These are phyloP conservation scores for Rhabdornis inornatus DNA, from an alignment of 2,113 vertebrate genomes.

Conservation along the genomic window DNA sequence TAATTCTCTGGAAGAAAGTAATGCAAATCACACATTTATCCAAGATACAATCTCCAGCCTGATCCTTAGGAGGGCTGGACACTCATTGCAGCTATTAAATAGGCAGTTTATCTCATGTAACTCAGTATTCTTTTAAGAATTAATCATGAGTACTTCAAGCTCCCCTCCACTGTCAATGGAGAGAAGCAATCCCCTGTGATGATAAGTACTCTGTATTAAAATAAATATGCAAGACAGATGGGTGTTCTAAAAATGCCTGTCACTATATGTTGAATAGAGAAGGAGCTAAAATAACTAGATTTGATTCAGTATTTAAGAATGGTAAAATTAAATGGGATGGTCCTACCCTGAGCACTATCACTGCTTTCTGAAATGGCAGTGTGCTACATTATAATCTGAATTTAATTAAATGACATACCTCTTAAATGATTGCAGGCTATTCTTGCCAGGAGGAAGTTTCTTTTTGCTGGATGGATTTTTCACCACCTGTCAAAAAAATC, in stretches of 20 bases:
- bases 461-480: neutral
- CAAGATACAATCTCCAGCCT: neutral
- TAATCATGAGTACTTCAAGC: neutral
- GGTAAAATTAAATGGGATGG: neutral
- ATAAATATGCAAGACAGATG: neutral
- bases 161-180: neutral
- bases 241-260: neutral
- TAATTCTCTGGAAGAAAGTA: neutral
- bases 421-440: neutral
- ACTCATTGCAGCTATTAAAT: neutral
- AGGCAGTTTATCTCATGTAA: neutral
- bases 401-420: neutral
- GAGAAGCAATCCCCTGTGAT: neutral
- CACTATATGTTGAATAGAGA: neutral
- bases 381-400: neutral
- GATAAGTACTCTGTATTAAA: neutral
- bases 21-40: neutral
- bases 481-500: accelerated
- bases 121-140: neutral
- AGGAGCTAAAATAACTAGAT: neutral
- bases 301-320: neutral
- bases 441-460: neutral
- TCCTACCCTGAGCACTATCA: neutral
- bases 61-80: neutral
- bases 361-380: neutral